Base-by-base conservation (phyloP, 2,888 invertebrate species). In the Helleia helle region DNA sequence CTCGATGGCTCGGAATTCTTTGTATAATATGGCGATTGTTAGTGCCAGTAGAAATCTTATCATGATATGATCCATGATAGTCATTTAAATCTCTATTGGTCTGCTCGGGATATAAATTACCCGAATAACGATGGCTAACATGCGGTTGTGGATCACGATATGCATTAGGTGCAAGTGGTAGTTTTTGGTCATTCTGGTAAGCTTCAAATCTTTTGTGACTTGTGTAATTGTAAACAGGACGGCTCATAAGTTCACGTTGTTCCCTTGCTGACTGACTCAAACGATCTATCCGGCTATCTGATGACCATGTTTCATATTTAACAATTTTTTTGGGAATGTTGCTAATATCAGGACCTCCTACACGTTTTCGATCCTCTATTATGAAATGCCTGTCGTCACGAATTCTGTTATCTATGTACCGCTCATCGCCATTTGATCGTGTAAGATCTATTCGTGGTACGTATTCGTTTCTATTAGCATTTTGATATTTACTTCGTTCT, bases 321-420 rank as follows among this genome's bases (percentile, higher is more conserved):
- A 75, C 61, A 43, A 77, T 72, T 61, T 86, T 86, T 47, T 83
- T 80, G 42, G 86, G 86, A 73, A 85, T 81, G 75, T 84, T 84
- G 55, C 64, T 85, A 26, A 72, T 63, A 25, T 80, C 72, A 11
- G 76, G 71, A 25, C 73, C 77, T 2, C 69, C 59, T 5, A 71
- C 61, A 36, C 85, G 71, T 61, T 86, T 86, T 50, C 83, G 67
- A 37, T 84, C 83, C 56, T 80, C 84, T 48, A 75, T 73, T 45
- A 72, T 63, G 49, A 74, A 73, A 47, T 77, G 60, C 39, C 81
- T 60, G 47, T 83, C 83, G 50, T 81, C 76, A 24, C 83, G 69
- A 50, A 73, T 56, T 59, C 75, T 71, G 52, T 48, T 69, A 36
- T 77, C 77, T 28, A 59, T 43, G 44, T 58, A 68, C 47, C 73